These are phyloP conservation scores for Harlomillsia oculata DNA, from an alignment of 1,140 invertebrate genomes.

Conservation along the genomic window DNA sequence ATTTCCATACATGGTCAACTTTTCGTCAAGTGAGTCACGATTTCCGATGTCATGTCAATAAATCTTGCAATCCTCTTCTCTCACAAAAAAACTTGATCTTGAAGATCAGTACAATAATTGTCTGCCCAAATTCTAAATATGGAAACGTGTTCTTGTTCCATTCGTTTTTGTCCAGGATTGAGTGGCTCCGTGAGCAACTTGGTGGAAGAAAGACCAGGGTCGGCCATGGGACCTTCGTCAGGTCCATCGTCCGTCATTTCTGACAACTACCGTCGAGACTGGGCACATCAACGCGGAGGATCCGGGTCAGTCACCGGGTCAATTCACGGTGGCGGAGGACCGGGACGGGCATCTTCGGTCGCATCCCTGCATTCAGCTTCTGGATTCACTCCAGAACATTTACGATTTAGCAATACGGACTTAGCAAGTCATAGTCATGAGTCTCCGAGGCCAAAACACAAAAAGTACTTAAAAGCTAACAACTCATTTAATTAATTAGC, in stretches of 20 bases:
- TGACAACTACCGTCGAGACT: slow-evolving; percentile 45
- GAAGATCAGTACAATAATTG: neutral
- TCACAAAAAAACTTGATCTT: too few species aligned
- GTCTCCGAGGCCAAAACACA: slow-evolving; percentile 6
- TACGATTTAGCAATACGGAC: slow-evolving; percentile 20
- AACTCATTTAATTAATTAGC: too few species aligned
- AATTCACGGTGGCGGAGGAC: slow-evolving; percentile 19
- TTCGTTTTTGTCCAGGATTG: slow-evolving; percentile 23
- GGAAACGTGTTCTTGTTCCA: too few species aligned
- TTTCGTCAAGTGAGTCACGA: slow-evolving; percentile 29
- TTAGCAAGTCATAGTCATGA: slow-evolving; percentile 7
- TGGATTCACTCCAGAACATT: slow-evolving; percentile 19
- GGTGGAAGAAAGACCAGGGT: slow-evolving; percentile 26
- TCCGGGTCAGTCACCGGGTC: slow-evolving; percentile 9
- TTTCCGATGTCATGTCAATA: neutral
- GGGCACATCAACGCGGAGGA: slow-evolving; percentile 40
- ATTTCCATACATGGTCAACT: slow-evolving; percentile 31
- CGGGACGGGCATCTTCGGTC: slow-evolving; percentile 25
- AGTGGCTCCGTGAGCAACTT: slow-evolving; percentile 29
- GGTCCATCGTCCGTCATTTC: slow-evolving; percentile 30
- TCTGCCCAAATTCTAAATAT: neutral
- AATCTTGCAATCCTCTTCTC: too few species aligned
- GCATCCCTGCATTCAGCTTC: slow-evolving; percentile 25
- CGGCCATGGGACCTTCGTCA: slow-evolving; percentile 17
- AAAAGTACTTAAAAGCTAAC: slow-evolving; percentile 17